These are phyloP conservation scores for Ammospiza nelsoni DNA, from an alignment of 2,113 vertebrate genomes.

Conservation along the genomic window DNA sequence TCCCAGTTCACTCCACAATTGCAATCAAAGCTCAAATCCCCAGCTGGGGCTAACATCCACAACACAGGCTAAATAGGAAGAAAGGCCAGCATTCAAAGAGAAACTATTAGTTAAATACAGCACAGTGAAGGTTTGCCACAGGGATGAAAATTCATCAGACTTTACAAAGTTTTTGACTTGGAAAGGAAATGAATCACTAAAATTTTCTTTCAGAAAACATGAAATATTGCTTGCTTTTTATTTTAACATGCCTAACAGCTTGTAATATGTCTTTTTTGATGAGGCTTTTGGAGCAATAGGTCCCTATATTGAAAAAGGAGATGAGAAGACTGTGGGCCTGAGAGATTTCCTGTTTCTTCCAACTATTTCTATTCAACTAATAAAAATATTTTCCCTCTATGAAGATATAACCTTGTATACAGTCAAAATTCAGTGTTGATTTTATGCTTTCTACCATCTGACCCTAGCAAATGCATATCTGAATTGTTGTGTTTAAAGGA, in stretches of 20 bases:
- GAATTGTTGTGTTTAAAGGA: neutral
- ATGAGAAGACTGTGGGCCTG: neutral
- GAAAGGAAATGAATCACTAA: neutral
- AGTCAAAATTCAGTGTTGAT: neutral
- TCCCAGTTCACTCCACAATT: neutral
- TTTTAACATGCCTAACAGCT: neutral
- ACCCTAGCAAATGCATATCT: neutral
- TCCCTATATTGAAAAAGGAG: neutral
- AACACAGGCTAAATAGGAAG: neutral
- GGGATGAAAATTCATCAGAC: neutral
- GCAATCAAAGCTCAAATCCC: neutral
- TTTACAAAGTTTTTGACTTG: neutral
- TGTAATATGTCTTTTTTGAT: neutral
- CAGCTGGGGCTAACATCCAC: neutral
- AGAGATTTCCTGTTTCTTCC: neutral
- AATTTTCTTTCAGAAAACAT: neutral
- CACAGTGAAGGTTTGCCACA: neutral
- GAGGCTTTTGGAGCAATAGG: neutral
- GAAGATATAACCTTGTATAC: neutral
- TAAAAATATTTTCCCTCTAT: neutral
- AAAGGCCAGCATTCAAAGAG: neutral
- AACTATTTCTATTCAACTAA: neutral
- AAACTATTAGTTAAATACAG: neutral
- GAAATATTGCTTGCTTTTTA: neutral
- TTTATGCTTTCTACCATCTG: neutral